A percentile compares a stretch with the other conserved stretches of the same genome.
phyloP scores from a whole-genome alignment of 2,888 invertebrate species.

The Teleiodes luculella region DNA sequence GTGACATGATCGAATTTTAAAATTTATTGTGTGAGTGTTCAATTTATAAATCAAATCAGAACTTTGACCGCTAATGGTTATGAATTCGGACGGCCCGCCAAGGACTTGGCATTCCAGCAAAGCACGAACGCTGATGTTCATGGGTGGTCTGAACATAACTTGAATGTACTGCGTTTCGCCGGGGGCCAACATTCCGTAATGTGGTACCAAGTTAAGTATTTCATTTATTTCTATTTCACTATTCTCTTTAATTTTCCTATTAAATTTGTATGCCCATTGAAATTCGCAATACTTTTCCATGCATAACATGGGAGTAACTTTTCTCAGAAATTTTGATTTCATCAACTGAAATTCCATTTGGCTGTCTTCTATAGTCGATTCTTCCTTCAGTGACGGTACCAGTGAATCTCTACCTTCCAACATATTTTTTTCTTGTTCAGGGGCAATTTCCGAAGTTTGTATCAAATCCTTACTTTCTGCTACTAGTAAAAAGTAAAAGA shows the following conservation, averaged over 20 bases:
- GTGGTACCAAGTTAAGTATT: slow-evolving; percentile 64
- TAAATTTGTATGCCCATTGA: slow-evolving; percentile 57
- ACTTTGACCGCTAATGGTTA: slow-evolving; percentile 71
- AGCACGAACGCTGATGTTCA: slow-evolving; percentile 64
- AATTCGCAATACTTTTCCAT: slow-evolving; percentile 37
- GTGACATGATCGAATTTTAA: slow-evolving; percentile 67
- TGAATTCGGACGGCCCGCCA: slow-evolving; percentile 75
- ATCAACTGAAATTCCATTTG: slow-evolving; percentile 25
- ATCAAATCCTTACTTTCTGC: neutral
- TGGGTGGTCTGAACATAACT: slow-evolving; percentile 66
- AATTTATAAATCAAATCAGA: slow-evolving; percentile 72
- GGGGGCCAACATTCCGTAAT: slow-evolving; percentile 71
- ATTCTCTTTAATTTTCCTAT: slow-evolving; percentile 31
- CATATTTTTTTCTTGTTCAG: neutral
- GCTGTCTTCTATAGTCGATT: neutral
- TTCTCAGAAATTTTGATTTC: slow-evolving; percentile 42
- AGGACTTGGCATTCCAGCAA: slow-evolving; percentile 71
- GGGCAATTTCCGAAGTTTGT: neutral
- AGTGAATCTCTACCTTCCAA: neutral
- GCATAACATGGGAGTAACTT: slow-evolving; percentile 52
- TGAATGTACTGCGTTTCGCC: slow-evolving; percentile 69
- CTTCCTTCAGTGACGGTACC: neutral
- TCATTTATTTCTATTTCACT: slow-evolving; percentile 46
- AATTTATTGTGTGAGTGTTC: slow-evolving; percentile 59
- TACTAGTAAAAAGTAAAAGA: neutral